Conservation (phyloP, 1,140 invertebrate species). For the Macrostomum lignano region DNA sequence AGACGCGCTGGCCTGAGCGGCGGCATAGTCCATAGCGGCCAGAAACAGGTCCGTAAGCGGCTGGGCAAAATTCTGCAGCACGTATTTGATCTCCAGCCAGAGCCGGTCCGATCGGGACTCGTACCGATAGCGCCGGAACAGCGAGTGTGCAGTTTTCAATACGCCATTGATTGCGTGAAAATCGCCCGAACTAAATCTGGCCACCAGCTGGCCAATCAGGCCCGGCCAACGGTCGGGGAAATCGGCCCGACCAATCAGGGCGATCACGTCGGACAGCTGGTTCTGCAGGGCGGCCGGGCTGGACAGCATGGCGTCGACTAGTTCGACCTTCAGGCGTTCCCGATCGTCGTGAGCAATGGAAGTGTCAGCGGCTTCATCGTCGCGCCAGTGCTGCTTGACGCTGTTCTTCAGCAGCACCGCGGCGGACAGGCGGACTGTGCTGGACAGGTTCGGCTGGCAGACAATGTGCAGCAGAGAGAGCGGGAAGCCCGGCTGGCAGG, state of each 20-base stretch:
- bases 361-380: conserved; percentile 29
- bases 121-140: conserved; percentile 55
- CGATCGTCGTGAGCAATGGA: conserved; percentile 1
- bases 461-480: conserved; percentile 52
- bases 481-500: conserved; percentile 63
- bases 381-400: conserved; percentile 70
- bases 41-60: conserved; percentile 66
- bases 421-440: conserved; percentile 49
- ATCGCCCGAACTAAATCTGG: conserved; percentile 57
- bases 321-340: neutral
- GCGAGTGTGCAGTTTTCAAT: conserved; percentile 64
- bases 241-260: conserved; percentile 68
- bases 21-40: conserved; percentile 52
- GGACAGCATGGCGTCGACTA: conserved; percentile 3
- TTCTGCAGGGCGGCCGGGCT: conserved; percentile 2
- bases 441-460: conserved; percentile 42
- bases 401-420: conserved; percentile 85
- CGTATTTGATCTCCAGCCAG: conserved; percentile 87
- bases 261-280: conserved; percentile 61
- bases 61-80: conserved; percentile 63
- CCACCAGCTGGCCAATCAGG: conserved; percentile 61
- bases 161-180: conserved; percentile 82
- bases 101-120: conserved; percentile 74
- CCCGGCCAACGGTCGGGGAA: conserved; percentile 77
- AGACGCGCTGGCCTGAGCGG: conserved; percentile 44